Evolutionary conservation across 1,140 invertebrate species (phyloP).

Genomic region (Rhopalosiphum maidis): DNA sequence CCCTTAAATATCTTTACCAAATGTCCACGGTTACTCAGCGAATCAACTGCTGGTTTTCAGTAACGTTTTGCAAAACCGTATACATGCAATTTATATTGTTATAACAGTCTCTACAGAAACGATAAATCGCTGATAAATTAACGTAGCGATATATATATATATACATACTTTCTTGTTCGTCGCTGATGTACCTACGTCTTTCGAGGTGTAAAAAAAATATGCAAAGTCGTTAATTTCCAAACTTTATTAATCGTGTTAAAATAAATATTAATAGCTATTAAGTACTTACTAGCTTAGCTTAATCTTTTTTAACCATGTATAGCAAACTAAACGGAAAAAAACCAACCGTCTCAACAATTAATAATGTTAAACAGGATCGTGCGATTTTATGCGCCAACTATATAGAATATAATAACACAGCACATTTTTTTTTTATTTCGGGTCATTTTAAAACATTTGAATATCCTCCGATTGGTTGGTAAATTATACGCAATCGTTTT

Average conservation of each 20-base stretch:
- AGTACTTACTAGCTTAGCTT: background rate
- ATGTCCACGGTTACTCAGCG: background rate
- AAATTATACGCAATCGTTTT: constrained; percentile 1
- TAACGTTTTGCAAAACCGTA: background rate
- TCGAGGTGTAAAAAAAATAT: background rate
- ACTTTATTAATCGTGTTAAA: constrained; percentile 16
- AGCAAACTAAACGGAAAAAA: background rate
- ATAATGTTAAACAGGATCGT: background rate
- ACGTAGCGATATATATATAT: background rate
- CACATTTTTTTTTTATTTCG: background rate
- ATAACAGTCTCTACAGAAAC: background rate
- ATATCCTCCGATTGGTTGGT: background rate
- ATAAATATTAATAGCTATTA: constrained; percentile 22
- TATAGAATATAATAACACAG: background rate
- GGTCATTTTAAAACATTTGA: background rate
- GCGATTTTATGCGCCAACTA: background rate
- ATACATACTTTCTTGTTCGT: background rate
- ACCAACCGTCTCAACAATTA: background rate
- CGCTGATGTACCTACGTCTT: background rate
- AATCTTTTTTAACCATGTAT: background rate
- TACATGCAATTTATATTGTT: background rate
- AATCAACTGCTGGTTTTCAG: background rate
- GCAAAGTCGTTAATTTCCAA: constrained; percentile 19
- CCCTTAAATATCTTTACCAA: background rate
- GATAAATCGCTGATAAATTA: background rate